Base-by-base conservation (phyloP, 1,140 invertebrate species). In the Thereuonema tuberculata region DNA sequence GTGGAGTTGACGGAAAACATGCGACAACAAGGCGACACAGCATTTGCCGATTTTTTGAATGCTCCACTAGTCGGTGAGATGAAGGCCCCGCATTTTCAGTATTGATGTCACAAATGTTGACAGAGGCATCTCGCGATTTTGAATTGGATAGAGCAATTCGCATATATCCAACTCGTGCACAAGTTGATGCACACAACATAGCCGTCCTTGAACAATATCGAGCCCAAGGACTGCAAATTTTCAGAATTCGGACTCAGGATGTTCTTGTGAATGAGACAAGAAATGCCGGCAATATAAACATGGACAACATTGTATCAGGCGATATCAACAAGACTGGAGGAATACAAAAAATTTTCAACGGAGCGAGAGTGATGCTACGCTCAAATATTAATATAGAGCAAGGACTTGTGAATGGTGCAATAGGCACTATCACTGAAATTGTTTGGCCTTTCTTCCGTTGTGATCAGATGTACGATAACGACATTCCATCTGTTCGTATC, bases 321-420 rank as follows among this genome's bases (percentile, higher is more conserved):
- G 52, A 65, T 56, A 23, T 54, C 27, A 66, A 65, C 50, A 59
- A 61, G 21, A 56, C 50, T 58, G 62, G 48, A 37, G 59, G 63
- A 31, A 23, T 63, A 24, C 64, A 56, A 50, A 53, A 25, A 52
- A 53, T 61, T 24, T 64, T 53, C 20, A 29, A 59, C 3, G 63
- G 63, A 24, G 56, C 55, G 21, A 58, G 54, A 56, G 64, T 64
- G 1, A 65, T 65, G 63, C 48, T 65, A n/a, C n/a, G 54, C 14
- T 28, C 37, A 12, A 62, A 66, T 53, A 57, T 63, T 52, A 23
- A 47, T 29, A 31, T 60, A 5, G 24, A n/a, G 9, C 21, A 58
- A 21, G 53, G 61, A 2, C 46, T 64, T 15, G 65, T 63, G 20
- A 65, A 63, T 61, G 62, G 66, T 26, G 46, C 58, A 12, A 61